Evolutionary conservation across 2,888 invertebrate species (phyloP).

Genomic region (Drosophila percnosoma): DNA sequence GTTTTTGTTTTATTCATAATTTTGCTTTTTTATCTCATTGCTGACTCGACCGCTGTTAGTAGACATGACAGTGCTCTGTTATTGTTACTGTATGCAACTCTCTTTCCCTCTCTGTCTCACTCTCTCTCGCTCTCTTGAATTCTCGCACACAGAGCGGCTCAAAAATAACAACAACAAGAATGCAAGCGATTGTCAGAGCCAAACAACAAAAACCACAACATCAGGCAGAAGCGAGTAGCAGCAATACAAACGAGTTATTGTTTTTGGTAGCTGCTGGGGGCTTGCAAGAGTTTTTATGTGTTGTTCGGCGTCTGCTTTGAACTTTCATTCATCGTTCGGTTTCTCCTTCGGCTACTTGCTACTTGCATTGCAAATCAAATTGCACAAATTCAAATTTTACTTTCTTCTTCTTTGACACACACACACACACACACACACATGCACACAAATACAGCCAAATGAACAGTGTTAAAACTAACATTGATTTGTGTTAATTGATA

Average conservation of each 20-base stretch:
- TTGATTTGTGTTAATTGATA: constrained; percentile 47
- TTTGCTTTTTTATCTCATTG: constrained; percentile 15
- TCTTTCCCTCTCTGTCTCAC: neutral
- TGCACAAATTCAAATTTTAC: constrained; percentile 55
- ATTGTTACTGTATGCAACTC: constrained; percentile 5
- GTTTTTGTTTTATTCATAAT: constrained; percentile 25
- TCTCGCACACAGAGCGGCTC: constrained; percentile 24
- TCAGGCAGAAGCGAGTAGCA: neutral
- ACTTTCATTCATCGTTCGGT: constrained; percentile 60
- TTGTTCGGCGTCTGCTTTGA: constrained; percentile 58
- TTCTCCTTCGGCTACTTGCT: constrained; percentile 21
- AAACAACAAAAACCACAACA: constrained; percentile 19
- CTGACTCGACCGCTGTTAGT: constrained; percentile 40
- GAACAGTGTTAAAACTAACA: constrained; percentile 28
- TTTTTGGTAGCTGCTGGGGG: constrained; percentile 25
- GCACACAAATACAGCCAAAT: neutral
- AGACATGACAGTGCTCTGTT: constrained; percentile 52
- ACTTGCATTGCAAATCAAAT: constrained; percentile 44
- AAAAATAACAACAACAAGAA: constrained; percentile 54
- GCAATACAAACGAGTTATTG: constrained; percentile 63
- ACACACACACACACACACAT: constrained; percentile 1
- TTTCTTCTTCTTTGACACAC: constrained; percentile 44
- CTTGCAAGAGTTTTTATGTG: constrained; percentile 35
- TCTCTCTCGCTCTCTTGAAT: neutral
- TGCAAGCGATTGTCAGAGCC: constrained; percentile 50